Base-by-base conservation (phyloP, 2,888 invertebrate species). In the Coenonympha glycerion region DNA sequence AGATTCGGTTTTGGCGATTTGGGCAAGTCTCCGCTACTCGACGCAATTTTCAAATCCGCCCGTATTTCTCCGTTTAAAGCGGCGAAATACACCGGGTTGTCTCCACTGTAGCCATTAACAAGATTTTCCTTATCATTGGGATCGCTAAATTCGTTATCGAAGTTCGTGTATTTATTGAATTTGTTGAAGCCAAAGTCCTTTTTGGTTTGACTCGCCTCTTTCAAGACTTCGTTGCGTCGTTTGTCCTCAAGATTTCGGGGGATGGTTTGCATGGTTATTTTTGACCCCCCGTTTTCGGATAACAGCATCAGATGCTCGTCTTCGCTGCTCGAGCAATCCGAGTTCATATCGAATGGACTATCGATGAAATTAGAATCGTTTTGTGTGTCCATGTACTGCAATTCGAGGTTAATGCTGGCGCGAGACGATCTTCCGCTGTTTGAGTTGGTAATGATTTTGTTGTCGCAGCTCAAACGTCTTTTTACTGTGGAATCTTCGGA, bases 101-200 rank as follows among this genome's bases (percentile, higher is more conserved):
- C 86, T 0, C 79, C 84, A 18, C 79, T 80, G 52, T 78, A 82
- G 0, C 73, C 73, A 21, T 79, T 76, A 0, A 77, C 71, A 1
- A 79, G 50, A 42, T 87, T 86, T 40, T 86, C 86, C 36, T 87
- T 87, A 49, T 86, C 85, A 33, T 86, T 78, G 0, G 85, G 82
- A 63, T 87, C 85, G 58, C 85, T 86, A 50, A 74, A 79, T 56
- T 88, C 87, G 31, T 88, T 87, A 37, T 87, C 85, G 37, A 88
- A 84, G 57, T 79, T 85, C 0, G 79, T 72, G 49, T 88, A 88
- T 57, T 83, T 86, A 36, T 84, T 84, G 31, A 65, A 70, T 51
- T 84, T 86, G 53, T 82, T 83, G 50, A 82, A 83, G 0, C 70
- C 69, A 40, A 81, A 76, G 9, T 82, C 84, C 0, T 79, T 68